phyloP scores from a whole-genome alignment of 2,797 vertebrate genomes.

The Lepidocolaptes lacrymiger region DNA sequence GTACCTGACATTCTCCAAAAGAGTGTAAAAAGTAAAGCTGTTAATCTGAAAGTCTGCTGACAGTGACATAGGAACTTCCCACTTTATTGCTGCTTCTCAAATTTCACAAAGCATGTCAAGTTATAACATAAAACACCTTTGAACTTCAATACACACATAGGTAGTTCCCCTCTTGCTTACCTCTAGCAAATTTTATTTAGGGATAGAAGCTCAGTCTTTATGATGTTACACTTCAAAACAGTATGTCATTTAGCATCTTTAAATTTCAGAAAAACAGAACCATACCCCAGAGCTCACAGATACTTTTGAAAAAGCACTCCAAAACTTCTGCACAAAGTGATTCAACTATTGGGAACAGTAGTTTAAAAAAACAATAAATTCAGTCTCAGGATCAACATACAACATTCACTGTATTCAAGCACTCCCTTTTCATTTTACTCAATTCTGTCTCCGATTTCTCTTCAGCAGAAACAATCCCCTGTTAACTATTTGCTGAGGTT shows the following conservation, averaged over 20 bases:
- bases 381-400: background rate
- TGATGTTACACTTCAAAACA: background rate
- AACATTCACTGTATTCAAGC: background rate
- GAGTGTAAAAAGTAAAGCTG: background rate
- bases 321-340: background rate
- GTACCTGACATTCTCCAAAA: background rate
- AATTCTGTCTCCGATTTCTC: background rate
- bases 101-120: background rate
- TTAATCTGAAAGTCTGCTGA: background rate
- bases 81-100: slow-evolving; percentile 12
- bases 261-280: background rate
- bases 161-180: slow-evolving; percentile 6
- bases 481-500: background rate
- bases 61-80: background rate
- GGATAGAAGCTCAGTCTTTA: background rate
- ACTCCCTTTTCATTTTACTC: background rate
- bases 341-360: background rate
- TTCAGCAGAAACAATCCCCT: background rate
- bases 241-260: background rate
- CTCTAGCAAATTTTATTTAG: slow-evolving; percentile 5
- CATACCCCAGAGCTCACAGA: background rate
- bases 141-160: background rate
- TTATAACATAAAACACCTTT: slow-evolving; percentile 12
- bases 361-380: background rate
- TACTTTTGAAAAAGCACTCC: background rate